Evolutionary conservation across 2,888 invertebrate genomes (phyloP).

Genomic region (Ennomos erosarius): DNA sequence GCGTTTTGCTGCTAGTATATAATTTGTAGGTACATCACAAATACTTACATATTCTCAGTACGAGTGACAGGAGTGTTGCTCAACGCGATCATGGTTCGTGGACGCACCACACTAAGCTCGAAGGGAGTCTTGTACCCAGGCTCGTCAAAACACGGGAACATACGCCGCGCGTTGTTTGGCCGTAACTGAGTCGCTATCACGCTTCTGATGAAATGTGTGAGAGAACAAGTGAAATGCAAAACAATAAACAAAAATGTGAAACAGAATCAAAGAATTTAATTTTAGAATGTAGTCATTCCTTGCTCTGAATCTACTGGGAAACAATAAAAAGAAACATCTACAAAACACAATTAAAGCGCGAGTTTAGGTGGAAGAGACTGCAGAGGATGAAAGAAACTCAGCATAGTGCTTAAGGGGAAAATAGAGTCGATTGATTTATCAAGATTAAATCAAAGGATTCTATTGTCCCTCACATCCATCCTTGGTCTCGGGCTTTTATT

Average conservation of each 20-base stretch:
- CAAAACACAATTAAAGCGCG: slow-evolving; percentile 10
- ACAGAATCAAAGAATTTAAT: no score
- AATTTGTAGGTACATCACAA: no score
- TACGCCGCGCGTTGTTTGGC: slow-evolving; percentile 89
- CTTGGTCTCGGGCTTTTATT: slow-evolving; percentile 16
- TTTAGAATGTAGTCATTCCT: no score
- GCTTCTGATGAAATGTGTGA: slow-evolving; percentile 60
- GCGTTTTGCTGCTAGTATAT: no score
- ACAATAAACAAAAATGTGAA: no score
- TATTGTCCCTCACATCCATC: neutral
- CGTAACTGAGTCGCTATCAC: slow-evolving; percentile 89
- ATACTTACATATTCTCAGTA: slow-evolving; percentile 86
- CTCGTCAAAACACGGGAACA: slow-evolving; percentile 94
- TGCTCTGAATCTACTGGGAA: no score
- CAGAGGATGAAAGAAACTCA: no score
- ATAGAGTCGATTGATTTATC: no score
- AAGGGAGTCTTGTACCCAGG: slow-evolving; percentile 91
- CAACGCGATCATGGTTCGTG: slow-evolving; percentile 83
- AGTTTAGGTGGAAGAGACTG: neutral
- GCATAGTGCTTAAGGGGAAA: no score
- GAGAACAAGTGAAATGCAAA: neutral
- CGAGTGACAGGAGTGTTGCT: slow-evolving; percentile 87
- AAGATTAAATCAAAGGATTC: no score
- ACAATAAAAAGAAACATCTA: neutral
- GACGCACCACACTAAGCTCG: slow-evolving; percentile 86